A percentile compares a stretch with the other conserved stretches of the same genome.
These are phyloP conservation scores for Apotomis betuletana DNA, from an alignment of 2,888 invertebrate species.

Conservation along the genomic window DNA sequence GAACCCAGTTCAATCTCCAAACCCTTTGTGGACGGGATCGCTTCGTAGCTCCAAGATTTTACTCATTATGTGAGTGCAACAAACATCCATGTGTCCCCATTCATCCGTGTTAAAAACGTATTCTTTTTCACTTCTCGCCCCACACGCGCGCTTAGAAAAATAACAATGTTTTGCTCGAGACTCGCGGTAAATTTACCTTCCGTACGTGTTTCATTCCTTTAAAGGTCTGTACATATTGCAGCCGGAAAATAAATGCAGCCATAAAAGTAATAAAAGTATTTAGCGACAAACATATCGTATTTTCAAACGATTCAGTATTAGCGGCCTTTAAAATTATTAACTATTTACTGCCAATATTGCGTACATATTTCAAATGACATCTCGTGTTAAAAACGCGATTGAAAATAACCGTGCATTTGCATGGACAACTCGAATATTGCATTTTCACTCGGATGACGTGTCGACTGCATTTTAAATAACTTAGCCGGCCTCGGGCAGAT, in stretches of 20 bases:
- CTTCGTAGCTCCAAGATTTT: slow-evolving; percentile 22
- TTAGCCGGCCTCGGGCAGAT: slow-evolving; percentile 63
- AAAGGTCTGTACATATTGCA: slow-evolving; percentile 35
- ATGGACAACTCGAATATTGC: slow-evolving; percentile 74
- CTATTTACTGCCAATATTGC: slow-evolving; percentile 9
- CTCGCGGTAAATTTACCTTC: slow-evolving; percentile 38
- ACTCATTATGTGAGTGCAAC: slow-evolving; percentile 37
- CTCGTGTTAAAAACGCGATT: slow-evolving; percentile 57
- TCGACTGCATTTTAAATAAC: slow-evolving; percentile 82
- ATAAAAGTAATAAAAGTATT: slow-evolving; percentile 19
- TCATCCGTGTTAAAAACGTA: slow-evolving; percentile 34
- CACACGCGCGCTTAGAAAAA: slow-evolving; percentile 35
- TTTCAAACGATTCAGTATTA: background rate
- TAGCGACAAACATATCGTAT: background rate
- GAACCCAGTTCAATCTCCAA: slow-evolving; percentile 41
- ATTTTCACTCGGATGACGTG: slow-evolving; percentile 77
- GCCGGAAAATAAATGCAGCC: slow-evolving; percentile 23
- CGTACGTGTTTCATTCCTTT: slow-evolving; percentile 40
- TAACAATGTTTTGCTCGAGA: slow-evolving; percentile 35
- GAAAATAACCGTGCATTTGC: slow-evolving; percentile 73
- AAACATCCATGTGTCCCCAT: slow-evolving; percentile 30
- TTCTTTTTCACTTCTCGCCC: slow-evolving; percentile 33
- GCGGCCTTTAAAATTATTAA: background rate
- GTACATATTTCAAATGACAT: slow-evolving; percentile 32
- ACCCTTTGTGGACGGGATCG: slow-evolving; percentile 48